These are phyloP conservation scores for rabbit (Oryctolagus cuniculus) DNA, from an alignment of 2,113 vertebrate species.

Conservation along the genomic window DNA sequence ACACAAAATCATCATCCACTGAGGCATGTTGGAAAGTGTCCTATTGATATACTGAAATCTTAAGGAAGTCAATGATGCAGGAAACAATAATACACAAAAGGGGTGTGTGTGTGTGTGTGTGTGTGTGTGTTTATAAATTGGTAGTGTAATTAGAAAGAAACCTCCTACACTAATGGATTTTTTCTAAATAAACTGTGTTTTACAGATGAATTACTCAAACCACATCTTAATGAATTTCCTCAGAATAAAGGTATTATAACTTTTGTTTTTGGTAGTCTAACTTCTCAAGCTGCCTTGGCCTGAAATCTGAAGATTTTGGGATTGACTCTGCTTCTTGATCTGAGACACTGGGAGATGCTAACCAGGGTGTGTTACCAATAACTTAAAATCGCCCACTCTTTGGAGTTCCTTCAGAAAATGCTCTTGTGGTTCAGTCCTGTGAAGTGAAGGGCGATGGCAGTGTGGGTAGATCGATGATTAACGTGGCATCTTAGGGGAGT, in stretches of 20 bases:
- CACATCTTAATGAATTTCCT: neutral
- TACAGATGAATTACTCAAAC: neutral
- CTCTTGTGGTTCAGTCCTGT: neutral
- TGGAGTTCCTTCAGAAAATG: neutral
- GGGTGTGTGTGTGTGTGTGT: neutral
- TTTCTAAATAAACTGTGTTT: neutral
- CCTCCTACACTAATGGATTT: neutral
- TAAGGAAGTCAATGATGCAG: neutral
- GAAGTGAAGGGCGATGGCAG: neutral
- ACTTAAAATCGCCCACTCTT: neutral
- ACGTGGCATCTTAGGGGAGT: accelerated
- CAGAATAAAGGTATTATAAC: neutral
- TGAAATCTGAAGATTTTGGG: neutral
- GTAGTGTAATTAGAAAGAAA: too few species aligned
- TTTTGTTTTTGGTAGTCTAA: too few species aligned
- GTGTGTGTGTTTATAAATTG: too few species aligned
- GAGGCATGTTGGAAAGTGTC: neutral
- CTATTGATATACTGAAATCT: neutral
- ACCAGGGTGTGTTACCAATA: neutral
- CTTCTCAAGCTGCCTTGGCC: neutral
- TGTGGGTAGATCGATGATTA: neutral
- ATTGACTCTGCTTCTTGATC: neutral
- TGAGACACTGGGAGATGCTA: neutral
- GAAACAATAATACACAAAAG: neutral
- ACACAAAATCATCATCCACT: neutral